These are phyloP conservation scores for Abscondita cerata DNA, from an alignment of 2,888 invertebrate genomes.

Conservation along the genomic window DNA sequence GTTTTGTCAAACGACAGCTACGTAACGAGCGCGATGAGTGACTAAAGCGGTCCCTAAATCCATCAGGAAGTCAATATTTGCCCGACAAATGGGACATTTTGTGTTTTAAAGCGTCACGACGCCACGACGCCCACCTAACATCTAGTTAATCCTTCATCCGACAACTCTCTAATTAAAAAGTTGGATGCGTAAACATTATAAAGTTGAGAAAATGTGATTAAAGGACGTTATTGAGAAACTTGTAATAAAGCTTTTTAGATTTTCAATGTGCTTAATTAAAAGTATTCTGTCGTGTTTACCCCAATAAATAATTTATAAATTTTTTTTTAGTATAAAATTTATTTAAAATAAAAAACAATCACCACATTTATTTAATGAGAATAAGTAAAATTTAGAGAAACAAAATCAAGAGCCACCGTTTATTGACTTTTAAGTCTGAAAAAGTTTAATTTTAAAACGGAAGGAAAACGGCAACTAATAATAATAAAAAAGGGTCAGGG, in stretches of 20 bases:
- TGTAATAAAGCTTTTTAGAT: neutral
- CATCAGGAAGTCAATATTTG: conserved; percentile 32
- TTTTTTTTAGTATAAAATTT: no score
- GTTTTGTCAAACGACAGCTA: conserved; percentile 19
- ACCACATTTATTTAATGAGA: no score
- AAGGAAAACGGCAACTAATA: no score
- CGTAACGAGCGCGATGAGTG: conserved; percentile 23
- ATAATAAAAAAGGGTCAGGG: no score
- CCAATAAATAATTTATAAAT: no score
- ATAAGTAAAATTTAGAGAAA: no score
- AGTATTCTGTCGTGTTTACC: neutral
- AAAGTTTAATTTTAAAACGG: no score
- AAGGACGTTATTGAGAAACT: neutral
- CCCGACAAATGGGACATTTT: conserved; percentile 30
- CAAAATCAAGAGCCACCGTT: no score
- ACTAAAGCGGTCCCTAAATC: conserved; percentile 25
- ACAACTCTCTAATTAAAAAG: conserved; percentile 28
- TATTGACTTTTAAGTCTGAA: no score
- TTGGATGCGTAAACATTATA: conserved; percentile 21
- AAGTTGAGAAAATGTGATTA: conserved; percentile 22
- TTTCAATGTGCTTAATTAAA: conserved; percentile 5
- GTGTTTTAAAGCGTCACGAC: conserved; percentile 17
- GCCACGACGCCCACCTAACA: conserved; percentile 21
- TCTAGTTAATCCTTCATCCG: conserved; percentile 19
- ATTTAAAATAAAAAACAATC: no score